A percentile compares a stretch with the other conserved stretches of the same genome.
phyloP scores from a whole-genome alignment of 2,888 invertebrate species.

The Lysandra bellargus region DNA sequence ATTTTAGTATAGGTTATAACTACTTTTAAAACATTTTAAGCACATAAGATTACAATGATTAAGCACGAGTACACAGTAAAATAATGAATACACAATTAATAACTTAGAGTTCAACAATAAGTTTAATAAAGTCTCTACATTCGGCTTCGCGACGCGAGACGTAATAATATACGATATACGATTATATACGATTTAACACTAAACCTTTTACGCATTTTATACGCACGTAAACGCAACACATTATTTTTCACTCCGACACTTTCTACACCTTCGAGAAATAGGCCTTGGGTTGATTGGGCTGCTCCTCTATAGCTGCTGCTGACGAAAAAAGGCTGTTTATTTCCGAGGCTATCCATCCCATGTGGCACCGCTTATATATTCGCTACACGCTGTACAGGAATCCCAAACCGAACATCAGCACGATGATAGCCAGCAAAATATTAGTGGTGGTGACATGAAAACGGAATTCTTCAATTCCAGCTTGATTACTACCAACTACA shows the following conservation, averaged over 20 bases:
- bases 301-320: background rate
- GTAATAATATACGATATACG: background rate
- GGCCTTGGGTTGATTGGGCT: background rate
- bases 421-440: background rate
- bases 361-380: constrained; percentile 17
- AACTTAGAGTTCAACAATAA: background rate
- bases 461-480: background rate
- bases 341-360: constrained; percentile 10
- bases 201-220: background rate
- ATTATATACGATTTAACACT: background rate
- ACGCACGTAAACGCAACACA: background rate
- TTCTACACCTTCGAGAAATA: background rate
- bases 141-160: background rate
- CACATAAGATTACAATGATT: background rate
- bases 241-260: background rate
- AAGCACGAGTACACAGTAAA: background rate
- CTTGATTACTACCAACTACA: constrained; percentile 5
- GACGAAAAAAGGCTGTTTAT: constrained; percentile 7
- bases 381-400: background rate
- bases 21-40: background rate
- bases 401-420: background rate
- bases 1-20: background rate
- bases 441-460: background rate
- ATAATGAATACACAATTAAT: background rate
- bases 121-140: background rate